Conservation (phyloP, 2,888 invertebrate genomes). For the Copidosoma aretas region DNA sequence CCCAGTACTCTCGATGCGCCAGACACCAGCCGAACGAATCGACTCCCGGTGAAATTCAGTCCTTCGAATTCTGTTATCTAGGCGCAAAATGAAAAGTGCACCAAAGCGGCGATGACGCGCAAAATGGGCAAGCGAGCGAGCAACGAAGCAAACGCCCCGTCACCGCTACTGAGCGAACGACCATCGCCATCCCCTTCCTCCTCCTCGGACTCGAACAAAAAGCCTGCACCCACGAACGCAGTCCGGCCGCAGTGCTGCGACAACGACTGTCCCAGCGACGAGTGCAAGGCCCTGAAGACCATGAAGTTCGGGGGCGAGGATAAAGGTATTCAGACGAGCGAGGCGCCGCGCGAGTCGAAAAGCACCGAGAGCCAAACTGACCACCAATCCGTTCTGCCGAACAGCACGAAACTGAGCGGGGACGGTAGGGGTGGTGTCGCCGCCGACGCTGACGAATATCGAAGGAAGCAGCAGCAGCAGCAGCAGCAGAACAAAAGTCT, state of each 20-base stretch:
- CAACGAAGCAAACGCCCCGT: background rate
- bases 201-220: too few species aligned
- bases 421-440: too few species aligned
- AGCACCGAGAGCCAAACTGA: slow-evolving; percentile 28
- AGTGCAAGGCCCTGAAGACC: background rate
- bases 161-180: too few species aligned
- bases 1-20: background rate
- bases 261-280: too few species aligned
- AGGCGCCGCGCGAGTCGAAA: background rate
- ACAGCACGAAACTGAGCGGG: background rate
- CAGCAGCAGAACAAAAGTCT: too few species aligned
- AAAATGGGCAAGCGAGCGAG: background rate
- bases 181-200: too few species aligned
- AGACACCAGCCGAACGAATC: background rate
- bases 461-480: too few species aligned
- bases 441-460: slow-evolving; percentile 3
- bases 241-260: too few species aligned
- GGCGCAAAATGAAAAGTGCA: slow-evolving; percentile 20
- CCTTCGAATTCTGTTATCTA: slow-evolving; percentile 18
- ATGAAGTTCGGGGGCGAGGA: background rate
- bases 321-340: slow-evolving; percentile 22
- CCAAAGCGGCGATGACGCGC: background rate
- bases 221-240: too few species aligned
- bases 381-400: slow-evolving; percentile 30
- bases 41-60: slow-evolving; percentile 9